These are phyloP conservation scores for Tridacna crocea DNA, from an alignment of 2,888 invertebrate species.

Conservation along the genomic window DNA sequence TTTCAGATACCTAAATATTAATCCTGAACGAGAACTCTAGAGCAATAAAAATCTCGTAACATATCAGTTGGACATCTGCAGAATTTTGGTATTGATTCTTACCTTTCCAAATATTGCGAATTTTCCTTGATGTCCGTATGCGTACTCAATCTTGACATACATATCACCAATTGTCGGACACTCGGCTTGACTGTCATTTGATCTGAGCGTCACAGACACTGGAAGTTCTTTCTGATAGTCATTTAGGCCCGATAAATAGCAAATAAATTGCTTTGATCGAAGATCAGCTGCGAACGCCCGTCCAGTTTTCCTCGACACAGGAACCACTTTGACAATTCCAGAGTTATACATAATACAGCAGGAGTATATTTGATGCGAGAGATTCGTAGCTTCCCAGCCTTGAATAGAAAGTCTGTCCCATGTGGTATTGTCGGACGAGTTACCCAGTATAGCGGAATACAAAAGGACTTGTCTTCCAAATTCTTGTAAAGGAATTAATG, in stretches of 20 bases:
- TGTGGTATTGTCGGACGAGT: neutral
- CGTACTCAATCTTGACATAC: slow-evolving; percentile 13
- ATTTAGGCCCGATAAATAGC: neutral
- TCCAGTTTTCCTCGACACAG: neutral
- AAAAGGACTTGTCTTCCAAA: neutral
- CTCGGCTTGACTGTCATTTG: no score
- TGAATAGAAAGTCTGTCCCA: slow-evolving; percentile 15
- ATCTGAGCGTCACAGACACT: no score
- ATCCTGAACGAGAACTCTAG: no score
- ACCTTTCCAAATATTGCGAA: slow-evolving; percentile 6
- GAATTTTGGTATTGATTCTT: no score
- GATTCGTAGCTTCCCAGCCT: neutral
- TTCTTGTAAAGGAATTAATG: no score
- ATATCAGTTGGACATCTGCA: no score
- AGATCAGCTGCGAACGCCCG: neutral
- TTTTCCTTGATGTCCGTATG: neutral
- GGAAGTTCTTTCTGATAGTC: no score
- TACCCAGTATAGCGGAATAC: slow-evolving; percentile 1
- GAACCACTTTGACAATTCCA: neutral
- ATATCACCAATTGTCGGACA: neutral
- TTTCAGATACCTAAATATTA: no score
- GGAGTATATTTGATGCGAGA: neutral
- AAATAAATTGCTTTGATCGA: slow-evolving; percentile 1
- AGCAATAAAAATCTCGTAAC: no score
- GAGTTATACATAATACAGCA: slow-evolving; percentile 1